Evolutionary conservation across 2,113 vertebrate genomes (phyloP).

Genomic region (Puma concolor): DNA sequence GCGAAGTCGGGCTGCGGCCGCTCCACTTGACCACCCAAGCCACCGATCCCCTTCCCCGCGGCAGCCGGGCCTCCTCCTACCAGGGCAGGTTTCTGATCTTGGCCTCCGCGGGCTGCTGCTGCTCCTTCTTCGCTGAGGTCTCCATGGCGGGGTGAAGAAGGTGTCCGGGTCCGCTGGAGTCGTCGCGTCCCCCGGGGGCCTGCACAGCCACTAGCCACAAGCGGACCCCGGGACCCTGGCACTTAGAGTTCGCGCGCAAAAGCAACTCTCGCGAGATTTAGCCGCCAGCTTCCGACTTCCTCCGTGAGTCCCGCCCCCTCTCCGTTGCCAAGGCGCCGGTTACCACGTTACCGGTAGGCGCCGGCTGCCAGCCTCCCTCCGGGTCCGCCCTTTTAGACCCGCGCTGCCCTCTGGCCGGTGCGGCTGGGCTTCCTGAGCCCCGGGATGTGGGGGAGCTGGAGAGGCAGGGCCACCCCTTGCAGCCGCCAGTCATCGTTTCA

Average conservation of each 20-base stretch:
- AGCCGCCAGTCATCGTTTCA: background rate
- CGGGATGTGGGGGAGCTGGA: fast-evolving
- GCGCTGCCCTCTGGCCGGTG: background rate
- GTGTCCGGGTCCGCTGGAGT: fast-evolving
- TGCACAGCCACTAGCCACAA: fast-evolving
- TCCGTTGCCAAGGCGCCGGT: conserved; percentile 70
- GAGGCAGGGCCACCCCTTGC: background rate
- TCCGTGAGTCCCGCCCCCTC: conserved; percentile 52
- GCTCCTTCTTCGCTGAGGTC: conserved; percentile 29
- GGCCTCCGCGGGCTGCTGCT: conserved; percentile 15
- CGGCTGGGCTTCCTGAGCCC: background rate
- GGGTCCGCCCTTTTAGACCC: fast-evolving
- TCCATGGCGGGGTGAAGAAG: conserved; percentile 63
- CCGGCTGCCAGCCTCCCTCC: fast-evolving
- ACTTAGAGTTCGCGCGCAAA: conserved; percentile 70
- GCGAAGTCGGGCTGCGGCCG: background rate
- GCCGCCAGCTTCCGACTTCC: conserved; percentile 54
- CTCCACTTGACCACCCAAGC: background rate
- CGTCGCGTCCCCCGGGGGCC: fast-evolving
- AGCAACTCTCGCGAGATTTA: conserved; percentile 61
- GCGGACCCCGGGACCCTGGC: fast-evolving
- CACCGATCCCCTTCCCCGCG: background rate
- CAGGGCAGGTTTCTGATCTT: conserved; percentile 84
- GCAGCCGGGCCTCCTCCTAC: conserved; percentile 68
- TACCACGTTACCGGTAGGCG: conserved; percentile 64